These are phyloP conservation scores for Anthophora plumipes DNA, from an alignment of 2,888 invertebrate genomes.

Conservation along the genomic window DNA sequence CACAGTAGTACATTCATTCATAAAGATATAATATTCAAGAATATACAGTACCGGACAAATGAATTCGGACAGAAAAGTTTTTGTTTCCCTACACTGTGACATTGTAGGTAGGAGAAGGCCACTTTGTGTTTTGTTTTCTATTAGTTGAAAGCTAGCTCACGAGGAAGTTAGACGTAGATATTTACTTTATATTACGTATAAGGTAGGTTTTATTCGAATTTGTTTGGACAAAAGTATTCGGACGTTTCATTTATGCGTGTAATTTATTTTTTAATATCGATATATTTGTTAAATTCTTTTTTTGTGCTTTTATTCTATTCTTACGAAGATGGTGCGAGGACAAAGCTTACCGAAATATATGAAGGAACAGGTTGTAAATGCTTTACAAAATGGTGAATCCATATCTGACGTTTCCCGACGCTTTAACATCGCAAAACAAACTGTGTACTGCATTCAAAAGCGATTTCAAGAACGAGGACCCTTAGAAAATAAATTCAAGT, in stretches of 20 bases:
- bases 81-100: too few species aligned
- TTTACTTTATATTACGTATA: too few species aligned
- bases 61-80: too few species aligned
- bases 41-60: too few species aligned
- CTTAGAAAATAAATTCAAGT: neutral
- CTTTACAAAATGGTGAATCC: slow-evolving; percentile 7
- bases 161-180: too few species aligned
- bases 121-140: too few species aligned
- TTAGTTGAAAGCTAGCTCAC: too few species aligned
- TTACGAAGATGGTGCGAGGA: slow-evolving; percentile 4
- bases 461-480: neutral
- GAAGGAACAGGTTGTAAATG: slow-evolving; percentile 6
- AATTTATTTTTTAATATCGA: slow-evolving; percentile 9
- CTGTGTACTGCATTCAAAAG: neutral
- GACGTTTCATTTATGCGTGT: neutral
- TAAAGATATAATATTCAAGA: too few species aligned
- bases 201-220: too few species aligned
- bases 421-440: neutral
- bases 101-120: too few species aligned
- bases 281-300: neutral
- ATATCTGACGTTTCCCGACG: neutral
- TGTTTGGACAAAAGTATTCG: neutral
- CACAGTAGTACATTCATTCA: too few species aligned
- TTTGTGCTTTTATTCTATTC: neutral
- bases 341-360: slow-evolving; percentile 4